Conservation (phyloP, 2,113 vertebrate species). For the Ctenodactylus gundi region DNA sequence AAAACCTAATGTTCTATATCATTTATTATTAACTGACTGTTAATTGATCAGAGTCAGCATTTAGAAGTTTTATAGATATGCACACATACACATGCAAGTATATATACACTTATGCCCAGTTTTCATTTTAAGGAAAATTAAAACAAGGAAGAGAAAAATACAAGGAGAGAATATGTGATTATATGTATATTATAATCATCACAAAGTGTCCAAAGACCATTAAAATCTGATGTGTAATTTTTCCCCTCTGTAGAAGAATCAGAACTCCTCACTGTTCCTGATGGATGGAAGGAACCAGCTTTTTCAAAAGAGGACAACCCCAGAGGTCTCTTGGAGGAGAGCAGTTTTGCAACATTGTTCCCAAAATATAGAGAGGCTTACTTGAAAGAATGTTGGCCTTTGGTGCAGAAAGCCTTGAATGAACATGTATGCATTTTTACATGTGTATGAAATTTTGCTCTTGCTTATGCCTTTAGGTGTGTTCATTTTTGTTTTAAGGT, state of each 20-base stretch:
- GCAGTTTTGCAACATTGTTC: slow-evolving; percentile 98
- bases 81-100: neutral
- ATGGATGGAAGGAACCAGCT: slow-evolving; percentile 93
- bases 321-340: slow-evolving; percentile 94
- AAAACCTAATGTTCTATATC: neutral
- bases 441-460: neutral
- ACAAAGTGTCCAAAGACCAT: neutral
- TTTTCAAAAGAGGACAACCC: slow-evolving; percentile 95
- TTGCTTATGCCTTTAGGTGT: slow-evolving; percentile 4
- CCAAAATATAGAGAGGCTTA: slow-evolving; percentile 97
- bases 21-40: slow-evolving; percentile 6
- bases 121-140: neutral
- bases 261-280: slow-evolving; percentile 94
- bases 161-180: neutral
- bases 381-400: slow-evolving; percentile 96
- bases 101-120: neutral
- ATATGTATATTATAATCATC: neutral
- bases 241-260: slow-evolving; percentile 82
- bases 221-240: slow-evolving; percentile 1
- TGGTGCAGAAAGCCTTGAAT: slow-evolving; percentile 93
- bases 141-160: neutral
- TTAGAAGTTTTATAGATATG: neutral
- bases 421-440: slow-evolving; percentile 87
- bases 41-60: neutral
- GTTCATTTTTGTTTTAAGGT: slow-evolving; percentile 23